Evolutionary conservation across 2,888 invertebrate species (phyloP).

Genomic region (Apodemia mormo): DNA sequence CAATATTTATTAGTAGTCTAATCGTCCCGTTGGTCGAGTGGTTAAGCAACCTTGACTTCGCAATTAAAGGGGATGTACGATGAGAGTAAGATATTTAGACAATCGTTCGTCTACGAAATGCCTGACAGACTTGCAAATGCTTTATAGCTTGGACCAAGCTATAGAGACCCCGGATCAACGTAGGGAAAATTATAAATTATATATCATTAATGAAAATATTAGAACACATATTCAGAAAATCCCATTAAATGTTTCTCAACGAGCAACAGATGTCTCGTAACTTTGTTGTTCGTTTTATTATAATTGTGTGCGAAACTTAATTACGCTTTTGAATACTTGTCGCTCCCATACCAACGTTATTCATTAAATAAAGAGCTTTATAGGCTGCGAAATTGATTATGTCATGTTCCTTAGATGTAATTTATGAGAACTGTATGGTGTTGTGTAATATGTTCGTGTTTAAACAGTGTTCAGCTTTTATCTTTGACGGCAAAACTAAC

Average conservation of each 20-base stretch:
- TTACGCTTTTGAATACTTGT: constrained; percentile 40
- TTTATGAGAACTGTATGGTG: constrained; percentile 24
- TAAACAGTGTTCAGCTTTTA: constrained; percentile 1
- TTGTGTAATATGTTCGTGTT: constrained; percentile 6
- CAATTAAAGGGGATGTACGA: too few species aligned
- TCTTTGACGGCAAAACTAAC: background rate
- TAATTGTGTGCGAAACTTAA: constrained; percentile 43
- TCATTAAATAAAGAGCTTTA: constrained; percentile 43
- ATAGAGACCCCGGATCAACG: background rate
- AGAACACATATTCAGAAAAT: constrained; percentile 27
- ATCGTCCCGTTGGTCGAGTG: too few species aligned
- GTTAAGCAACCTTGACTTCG: too few species aligned
- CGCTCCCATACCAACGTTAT: constrained; percentile 42
- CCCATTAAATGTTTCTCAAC: constrained; percentile 46
- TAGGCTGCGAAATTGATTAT: constrained; percentile 44
- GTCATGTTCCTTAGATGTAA: constrained; percentile 34
- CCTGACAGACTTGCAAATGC: too few species aligned
- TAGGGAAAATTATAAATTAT: too few species aligned
- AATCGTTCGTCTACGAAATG: too few species aligned
- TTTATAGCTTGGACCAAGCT: too few species aligned
- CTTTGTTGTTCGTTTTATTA: constrained; percentile 39
- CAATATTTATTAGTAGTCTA: too few species aligned
- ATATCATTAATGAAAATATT: background rate
- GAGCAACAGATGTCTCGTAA: constrained; percentile 40
- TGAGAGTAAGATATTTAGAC: too few species aligned